Percentiles rank a stretch among this genome's conserved stretches.
Conservation (phyloP, 2,888 invertebrate genomes). For the Tipula unca region DNA sequence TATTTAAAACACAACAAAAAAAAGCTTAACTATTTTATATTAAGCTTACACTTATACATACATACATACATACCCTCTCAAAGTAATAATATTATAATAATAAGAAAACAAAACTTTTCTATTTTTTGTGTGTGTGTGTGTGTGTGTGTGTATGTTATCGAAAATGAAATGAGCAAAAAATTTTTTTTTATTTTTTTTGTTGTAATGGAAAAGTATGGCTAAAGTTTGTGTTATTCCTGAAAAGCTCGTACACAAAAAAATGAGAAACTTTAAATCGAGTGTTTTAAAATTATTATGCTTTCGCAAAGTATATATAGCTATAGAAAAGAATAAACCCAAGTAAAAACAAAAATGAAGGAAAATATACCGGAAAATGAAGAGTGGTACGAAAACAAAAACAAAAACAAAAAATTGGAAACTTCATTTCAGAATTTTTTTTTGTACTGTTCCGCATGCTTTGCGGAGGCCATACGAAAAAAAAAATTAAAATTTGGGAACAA, state of each 20-base stretch:
- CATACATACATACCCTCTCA: neutral
- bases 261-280: neutral
- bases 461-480: neutral
- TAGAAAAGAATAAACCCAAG: neutral
- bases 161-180: neutral
- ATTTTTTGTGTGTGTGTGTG: no score
- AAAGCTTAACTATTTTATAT: neutral
- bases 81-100: constrained; percentile 3
- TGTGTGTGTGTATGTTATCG: neutral
- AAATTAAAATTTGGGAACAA: neutral
- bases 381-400: neutral
- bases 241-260: neutral
- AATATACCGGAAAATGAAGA: neutral
- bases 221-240: neutral
- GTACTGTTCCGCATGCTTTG: neutral
- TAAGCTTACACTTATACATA: neutral
- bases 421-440: neutral
- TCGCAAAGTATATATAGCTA: neutral
- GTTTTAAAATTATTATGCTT: neutral
- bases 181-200: neutral
- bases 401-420: neutral
- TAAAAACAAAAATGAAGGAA: neutral
- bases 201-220: neutral
- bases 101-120: neutral
- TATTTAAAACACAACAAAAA: neutral